Percentiles rank a stretch among this genome's conserved stretches.
phyloP scores from a whole-genome alignment of 2,888 invertebrate genomes.

The Torymus texanus region DNA sequence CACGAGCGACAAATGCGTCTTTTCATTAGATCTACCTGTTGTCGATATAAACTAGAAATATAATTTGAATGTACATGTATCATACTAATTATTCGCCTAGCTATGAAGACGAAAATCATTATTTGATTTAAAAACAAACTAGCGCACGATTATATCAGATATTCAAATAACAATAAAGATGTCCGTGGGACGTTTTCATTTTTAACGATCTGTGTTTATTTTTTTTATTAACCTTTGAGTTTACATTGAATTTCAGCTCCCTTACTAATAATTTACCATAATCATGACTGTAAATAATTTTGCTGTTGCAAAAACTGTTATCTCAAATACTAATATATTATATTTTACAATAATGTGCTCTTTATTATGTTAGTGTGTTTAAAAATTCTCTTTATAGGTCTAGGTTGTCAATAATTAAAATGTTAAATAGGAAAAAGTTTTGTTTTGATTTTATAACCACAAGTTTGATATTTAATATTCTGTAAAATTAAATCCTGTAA shows the following conservation, averaged over 20 bases:
- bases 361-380: too few relatives aligned
- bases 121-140: slow-evolving; percentile 65
- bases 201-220: slow-evolving; percentile 60
- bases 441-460: too few relatives aligned
- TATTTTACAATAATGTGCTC: too few relatives aligned
- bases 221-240: slow-evolving; percentile 25
- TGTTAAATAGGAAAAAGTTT: too few relatives aligned
- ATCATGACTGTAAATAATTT: too few relatives aligned
- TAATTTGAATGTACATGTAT: slow-evolving; percentile 71
- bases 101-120: slow-evolving; percentile 61
- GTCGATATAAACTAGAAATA: slow-evolving; percentile 62
- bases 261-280: too few relatives aligned
- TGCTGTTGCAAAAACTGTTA: too few relatives aligned
- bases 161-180: slow-evolving; percentile 71
- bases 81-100: slow-evolving; percentile 71
- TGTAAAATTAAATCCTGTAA: too few relatives aligned
- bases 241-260: background rate
- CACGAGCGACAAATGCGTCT: slow-evolving; percentile 52
- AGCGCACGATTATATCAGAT: slow-evolving; percentile 72
- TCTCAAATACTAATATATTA: too few relatives aligned
- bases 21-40: slow-evolving; percentile 62
- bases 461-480: too few relatives aligned
- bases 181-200: slow-evolving; percentile 71
- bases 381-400: too few relatives aligned
- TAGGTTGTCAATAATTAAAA: too few relatives aligned